Evolutionary conservation across 2,113 vertebrate species (phyloP), one percentile per base, ranked within the genome.

Genomic region (Nibea albiflora): DNA sequence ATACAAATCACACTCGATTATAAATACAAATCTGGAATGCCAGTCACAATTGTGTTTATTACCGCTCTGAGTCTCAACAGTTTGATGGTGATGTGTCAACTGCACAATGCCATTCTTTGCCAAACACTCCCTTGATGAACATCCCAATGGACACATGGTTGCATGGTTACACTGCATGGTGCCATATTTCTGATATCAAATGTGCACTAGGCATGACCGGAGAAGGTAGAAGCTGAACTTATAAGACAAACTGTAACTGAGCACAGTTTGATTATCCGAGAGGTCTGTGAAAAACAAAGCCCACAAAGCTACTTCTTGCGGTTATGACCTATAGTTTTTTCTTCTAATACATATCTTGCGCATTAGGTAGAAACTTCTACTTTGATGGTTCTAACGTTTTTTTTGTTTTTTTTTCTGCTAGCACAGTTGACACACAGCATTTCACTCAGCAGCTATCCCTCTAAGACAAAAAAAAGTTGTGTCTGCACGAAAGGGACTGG

Each of bases 11-110:
- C n/a, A 62, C 19, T 5, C 31, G 44, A 44, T 52, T 31, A 67
- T 57, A 4, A 54, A 61, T 49, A 57, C 35, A 54, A 42, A 68
- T 35, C 17, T 61, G 56, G 16, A 54, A 77, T 54, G 50, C 53
- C 58, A 19, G 26, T 53, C 64, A 20, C 15, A 70, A 22, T 31
- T 58, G 24, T 46, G 46, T 26, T 26, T 17, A 22, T 44, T 75
- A 63, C 42, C 70, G 62, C 65, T 50, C 15, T 67, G 5, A 73
- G 70, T 50, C 31, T 42, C 56, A 79, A 69, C 62, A 65, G 1
- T 71, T 74, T 1, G 26, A 35, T 63, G n/a, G n/a, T 63, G 79
- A 75, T 26, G 22, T 73, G 83, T 74, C 60, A 56, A 4, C 60
- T 24, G 78, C 65, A 82, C 66, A 67, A 26, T 62, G 42, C 10